Conservation (phyloP, 2,888 invertebrate genomes). For the Epsilonema sp. region DNA sequence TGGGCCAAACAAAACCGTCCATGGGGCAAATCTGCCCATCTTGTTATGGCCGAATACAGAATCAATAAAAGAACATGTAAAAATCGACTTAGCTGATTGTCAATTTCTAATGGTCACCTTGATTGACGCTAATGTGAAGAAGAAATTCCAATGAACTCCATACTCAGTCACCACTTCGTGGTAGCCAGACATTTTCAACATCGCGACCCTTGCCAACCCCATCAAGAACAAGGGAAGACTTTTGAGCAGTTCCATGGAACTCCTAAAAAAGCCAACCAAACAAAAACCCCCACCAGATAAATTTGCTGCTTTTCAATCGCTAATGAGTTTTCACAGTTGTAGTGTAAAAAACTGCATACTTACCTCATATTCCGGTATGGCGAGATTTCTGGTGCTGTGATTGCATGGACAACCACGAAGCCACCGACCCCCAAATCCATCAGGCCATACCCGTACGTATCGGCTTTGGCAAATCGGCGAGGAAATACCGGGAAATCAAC, state of each 20-base stretch:
- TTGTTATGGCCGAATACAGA: too few relatives aligned
- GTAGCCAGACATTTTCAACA: constrained; percentile 46
- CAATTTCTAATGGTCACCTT: constrained; percentile 40
- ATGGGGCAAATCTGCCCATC: too few relatives aligned
- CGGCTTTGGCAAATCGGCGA: constrained; percentile 62
- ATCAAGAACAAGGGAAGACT: constrained; percentile 32
- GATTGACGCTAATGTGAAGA: constrained; percentile 66
- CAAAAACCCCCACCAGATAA: not conserved
- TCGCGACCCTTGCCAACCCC: constrained; percentile 32
- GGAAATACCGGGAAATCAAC: constrained; percentile 82
- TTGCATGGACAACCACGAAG: constrained; percentile 58
- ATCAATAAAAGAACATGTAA: too few relatives aligned
- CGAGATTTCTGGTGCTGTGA: constrained; percentile 41
- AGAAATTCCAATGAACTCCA: constrained; percentile 95
- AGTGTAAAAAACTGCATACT: not conserved
- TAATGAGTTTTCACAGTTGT: too few relatives aligned
- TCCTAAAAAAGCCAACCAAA: too few relatives aligned
- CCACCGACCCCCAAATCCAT: constrained; percentile 92
- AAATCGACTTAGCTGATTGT: too few relatives aligned
- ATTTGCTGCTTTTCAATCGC: not conserved
- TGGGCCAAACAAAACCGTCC: too few relatives aligned
- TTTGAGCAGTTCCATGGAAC: too few relatives aligned
- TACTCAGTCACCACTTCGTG: constrained; percentile 76
- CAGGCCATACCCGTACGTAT: constrained; percentile 38
- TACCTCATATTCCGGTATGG: too few relatives aligned